These are phyloP conservation scores for Madoqua kirkii DNA, from an alignment of 2,113 vertebrate species.

Conservation along the genomic window DNA sequence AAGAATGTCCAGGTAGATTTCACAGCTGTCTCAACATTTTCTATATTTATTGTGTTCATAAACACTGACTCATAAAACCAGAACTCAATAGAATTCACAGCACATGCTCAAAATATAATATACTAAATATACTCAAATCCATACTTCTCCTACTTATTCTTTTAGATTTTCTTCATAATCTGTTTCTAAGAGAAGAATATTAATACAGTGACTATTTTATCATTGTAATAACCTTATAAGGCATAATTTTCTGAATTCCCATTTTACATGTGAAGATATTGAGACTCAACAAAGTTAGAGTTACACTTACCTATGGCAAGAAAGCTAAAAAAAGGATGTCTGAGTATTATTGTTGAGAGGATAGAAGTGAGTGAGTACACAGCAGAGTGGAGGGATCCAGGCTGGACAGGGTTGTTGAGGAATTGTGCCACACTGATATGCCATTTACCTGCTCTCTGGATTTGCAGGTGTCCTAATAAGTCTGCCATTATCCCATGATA, in stretches of 20 bases:
- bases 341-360: not conserved
- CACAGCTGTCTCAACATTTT: not conserved
- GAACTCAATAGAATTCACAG: not conserved
- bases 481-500: not conserved
- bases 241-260: not conserved
- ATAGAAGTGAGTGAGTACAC: not conserved
- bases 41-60: not conserved
- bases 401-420: not conserved
- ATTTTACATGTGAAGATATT: not conserved
- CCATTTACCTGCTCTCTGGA: not conserved
- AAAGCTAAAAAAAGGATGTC: not conserved
- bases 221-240: not conserved
- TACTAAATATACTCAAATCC: not conserved
- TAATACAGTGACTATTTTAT: not conserved
- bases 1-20: not conserved
- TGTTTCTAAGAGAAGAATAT: not conserved
- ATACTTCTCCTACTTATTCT: not conserved
- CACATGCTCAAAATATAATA: not conserved
- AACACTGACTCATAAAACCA: not conserved
- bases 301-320: not conserved
- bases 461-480: not conserved
- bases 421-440: rapidly evolving
- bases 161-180: not conserved
- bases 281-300: not conserved
- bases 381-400: not conserved